Evolutionary conservation across 2,113 vertebrate species (phyloP).

Genomic region (Nothoprocta pentlandii): DNA sequence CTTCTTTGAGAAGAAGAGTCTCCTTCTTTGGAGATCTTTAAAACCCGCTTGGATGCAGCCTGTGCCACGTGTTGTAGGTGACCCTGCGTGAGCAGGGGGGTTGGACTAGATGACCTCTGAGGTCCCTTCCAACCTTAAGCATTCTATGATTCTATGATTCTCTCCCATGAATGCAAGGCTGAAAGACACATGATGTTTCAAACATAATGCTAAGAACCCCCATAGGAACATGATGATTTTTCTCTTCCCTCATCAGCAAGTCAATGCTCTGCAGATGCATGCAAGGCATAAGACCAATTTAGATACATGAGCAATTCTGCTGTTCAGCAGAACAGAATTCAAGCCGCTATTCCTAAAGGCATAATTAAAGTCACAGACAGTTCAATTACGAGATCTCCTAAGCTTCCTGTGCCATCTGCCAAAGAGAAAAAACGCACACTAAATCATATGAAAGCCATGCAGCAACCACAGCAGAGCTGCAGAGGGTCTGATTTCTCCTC

Average conservation of each 20-base stretch:
- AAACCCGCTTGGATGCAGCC: too few relatives aligned
- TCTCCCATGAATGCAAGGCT: fast-evolving
- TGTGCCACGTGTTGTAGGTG: too few relatives aligned
- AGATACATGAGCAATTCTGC: background rate
- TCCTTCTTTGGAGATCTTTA: too few relatives aligned
- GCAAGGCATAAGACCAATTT: background rate
- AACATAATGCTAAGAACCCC: fast-evolving
- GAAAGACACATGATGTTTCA: background rate
- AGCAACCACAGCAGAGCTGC: background rate
- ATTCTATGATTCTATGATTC: too few relatives aligned
- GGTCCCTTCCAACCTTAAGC: too few relatives aligned
- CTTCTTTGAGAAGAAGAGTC: too few relatives aligned
- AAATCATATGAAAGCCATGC: background rate
- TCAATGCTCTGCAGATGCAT: background rate
- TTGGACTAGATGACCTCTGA: too few relatives aligned
- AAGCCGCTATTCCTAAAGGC: background rate
- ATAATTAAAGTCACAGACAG: background rate
- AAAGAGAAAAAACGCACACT: background rate
- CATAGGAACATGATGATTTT: fast-evolving
- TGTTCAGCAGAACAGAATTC: background rate
- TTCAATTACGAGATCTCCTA: fast-evolving
- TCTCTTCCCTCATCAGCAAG: background rate
- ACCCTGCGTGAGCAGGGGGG: too few relatives aligned
- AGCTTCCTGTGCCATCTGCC: background rate
- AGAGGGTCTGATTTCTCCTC: background rate